These are phyloP conservation scores for Drusus annulatus DNA, from an alignment of 1,140 invertebrate species.

Conservation along the genomic window DNA sequence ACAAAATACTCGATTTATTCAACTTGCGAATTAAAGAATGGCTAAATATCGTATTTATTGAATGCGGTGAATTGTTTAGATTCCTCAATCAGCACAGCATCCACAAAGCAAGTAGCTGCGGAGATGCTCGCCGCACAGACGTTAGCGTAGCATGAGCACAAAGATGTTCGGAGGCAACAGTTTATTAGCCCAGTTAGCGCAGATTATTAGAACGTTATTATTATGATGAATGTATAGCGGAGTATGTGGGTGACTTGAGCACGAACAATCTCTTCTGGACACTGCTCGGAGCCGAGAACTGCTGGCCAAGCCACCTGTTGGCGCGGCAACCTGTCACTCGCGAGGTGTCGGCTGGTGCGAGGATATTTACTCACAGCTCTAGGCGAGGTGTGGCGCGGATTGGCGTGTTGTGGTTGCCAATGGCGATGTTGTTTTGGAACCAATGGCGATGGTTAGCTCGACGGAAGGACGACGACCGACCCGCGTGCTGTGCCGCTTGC, in stretches of 20 bases:
- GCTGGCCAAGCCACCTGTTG: not conserved
- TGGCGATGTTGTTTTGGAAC: slow-evolving; percentile 33
- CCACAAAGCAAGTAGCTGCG: not conserved
- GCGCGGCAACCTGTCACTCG: slow-evolving; percentile 10
- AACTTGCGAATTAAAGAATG: not conserved
- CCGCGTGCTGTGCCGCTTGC: slow-evolving; percentile 28
- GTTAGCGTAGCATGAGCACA: not conserved
- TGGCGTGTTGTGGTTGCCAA: slow-evolving; percentile 23
- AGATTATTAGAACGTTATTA: slow-evolving; percentile 29
- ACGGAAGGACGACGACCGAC: slow-evolving; percentile 32
- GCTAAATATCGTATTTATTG: not conserved
- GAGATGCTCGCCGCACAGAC: not conserved
- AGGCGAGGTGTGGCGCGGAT: not conserved
- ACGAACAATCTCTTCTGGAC: slow-evolving; percentile 19
- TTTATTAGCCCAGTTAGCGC: not conserved
- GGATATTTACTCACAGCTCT: slow-evolving; percentile 1
- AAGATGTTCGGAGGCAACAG: not conserved
- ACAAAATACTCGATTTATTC: no score
- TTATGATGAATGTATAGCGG: slow-evolving; percentile 13
- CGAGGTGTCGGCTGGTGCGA: not conserved
- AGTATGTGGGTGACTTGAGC: slow-evolving; percentile 31
- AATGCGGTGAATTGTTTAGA: not conserved
- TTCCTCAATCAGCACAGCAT: no score
- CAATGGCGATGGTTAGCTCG: no score
- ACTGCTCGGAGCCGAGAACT: no score